These are phyloP conservation scores for Piaya cayana DNA, from an alignment of 2,113 vertebrate genomes.

Conservation along the genomic window DNA sequence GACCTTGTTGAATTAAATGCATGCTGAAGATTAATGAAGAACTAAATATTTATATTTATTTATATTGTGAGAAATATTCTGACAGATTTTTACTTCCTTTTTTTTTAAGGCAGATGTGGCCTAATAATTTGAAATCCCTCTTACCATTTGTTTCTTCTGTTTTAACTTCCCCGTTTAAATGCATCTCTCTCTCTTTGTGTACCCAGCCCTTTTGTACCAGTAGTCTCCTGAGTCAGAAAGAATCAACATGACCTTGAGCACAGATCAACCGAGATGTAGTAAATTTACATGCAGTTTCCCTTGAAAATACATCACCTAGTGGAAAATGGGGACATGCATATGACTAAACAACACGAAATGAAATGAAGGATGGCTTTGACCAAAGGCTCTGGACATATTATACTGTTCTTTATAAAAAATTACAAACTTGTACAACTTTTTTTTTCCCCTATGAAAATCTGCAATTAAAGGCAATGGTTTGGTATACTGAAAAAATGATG, in stretches of 20 bases:
- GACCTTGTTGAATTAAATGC: not conserved
- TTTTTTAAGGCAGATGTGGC: not conserved
- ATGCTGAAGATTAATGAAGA: not conserved
- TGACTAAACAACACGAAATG: not conserved
- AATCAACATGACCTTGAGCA: conserved; percentile 42
- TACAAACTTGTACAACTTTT: not conserved
- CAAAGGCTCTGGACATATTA: not conserved
- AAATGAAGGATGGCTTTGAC: conserved; percentile 31
- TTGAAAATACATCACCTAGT: conserved; percentile 46
- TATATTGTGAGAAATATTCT: not conserved
- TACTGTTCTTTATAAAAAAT: conserved; percentile 23
- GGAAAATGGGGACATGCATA: not conserved
- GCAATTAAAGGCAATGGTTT: not conserved
- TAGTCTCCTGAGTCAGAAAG: conserved; percentile 21
- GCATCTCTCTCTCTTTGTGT: not conserved
- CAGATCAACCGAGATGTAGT: not conserved
- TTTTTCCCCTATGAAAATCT: not conserved
- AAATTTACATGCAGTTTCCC: conserved; percentile 49
- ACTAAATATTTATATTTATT: not conserved
- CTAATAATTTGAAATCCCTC: not conserved
- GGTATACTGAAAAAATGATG: not conserved
- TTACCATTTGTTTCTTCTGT: not conserved
- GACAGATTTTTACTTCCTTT: not conserved
- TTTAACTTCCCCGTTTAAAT: not conserved
- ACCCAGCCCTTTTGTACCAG: not conserved